Conservation (phyloP, 2,113 vertebrate species). For the Campylomormyrus tamandua region DNA sequence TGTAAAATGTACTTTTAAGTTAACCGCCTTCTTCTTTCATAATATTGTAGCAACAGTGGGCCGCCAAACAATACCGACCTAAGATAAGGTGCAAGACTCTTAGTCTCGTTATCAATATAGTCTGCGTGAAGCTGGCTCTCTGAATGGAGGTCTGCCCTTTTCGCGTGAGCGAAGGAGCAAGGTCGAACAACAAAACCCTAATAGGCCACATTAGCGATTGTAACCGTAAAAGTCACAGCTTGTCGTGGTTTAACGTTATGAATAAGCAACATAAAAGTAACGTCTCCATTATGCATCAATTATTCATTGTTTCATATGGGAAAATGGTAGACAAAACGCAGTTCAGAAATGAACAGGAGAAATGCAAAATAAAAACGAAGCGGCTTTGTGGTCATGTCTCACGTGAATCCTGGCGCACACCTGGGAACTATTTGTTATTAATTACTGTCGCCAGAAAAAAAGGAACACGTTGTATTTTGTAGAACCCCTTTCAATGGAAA, state of each 20-base stretch:
- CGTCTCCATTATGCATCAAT: background rate
- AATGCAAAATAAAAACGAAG: conserved; percentile 14
- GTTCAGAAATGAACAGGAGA: background rate
- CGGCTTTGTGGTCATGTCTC: conserved; percentile 30
- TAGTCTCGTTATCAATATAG: background rate
- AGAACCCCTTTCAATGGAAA: conserved; percentile 43
- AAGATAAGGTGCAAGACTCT: background rate
- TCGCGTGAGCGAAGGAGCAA: background rate
- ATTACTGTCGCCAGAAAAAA: conserved; percentile 48
- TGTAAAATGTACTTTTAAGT: background rate
- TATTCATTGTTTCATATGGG: background rate
- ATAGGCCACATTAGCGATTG: background rate
- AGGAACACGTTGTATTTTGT: conserved; percentile 38
- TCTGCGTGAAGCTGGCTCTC: background rate
- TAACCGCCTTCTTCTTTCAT: background rate
- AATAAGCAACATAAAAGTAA: background rate
- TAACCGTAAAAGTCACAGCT: background rate
- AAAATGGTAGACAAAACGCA: background rate
- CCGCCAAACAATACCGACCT: background rate
- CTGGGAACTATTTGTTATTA: conserved; percentile 44
- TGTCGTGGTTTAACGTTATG: background rate
- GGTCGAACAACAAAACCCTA: background rate
- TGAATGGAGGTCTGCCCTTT: background rate
- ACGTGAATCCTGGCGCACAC: conserved; percentile 39
- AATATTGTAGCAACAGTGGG: background rate